Evolutionary conservation across 2,888 invertebrate genomes (phyloP).

Genomic region (Lycocerus yunnanus): DNA sequence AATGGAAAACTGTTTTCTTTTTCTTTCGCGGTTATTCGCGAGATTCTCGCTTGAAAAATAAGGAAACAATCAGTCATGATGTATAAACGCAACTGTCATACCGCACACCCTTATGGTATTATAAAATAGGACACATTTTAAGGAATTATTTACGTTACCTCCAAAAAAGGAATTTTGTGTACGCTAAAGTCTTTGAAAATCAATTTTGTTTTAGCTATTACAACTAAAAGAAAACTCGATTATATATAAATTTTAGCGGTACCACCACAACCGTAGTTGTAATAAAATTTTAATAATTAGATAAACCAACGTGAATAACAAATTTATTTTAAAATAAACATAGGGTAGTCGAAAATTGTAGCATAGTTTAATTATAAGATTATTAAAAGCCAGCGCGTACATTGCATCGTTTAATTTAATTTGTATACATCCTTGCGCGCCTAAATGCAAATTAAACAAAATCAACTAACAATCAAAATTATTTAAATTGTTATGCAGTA

Average conservation of each 20-base stretch:
- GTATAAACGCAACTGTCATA: conserved; percentile 18
- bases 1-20: conserved; percentile 10
- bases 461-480: background rate
- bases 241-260: background rate
- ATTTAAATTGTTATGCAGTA: background rate
- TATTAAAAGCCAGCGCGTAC: background rate
- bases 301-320: background rate
- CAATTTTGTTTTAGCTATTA: background rate
- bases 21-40: background rate
- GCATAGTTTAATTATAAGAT: background rate
- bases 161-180: background rate
- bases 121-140: background rate
- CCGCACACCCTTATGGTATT: conserved; percentile 15
- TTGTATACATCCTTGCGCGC: background rate
- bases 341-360: background rate
- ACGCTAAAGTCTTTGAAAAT: background rate
- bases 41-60: conserved; percentile 7
- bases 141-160: background rate
- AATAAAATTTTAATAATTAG: background rate
- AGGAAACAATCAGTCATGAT: conserved; percentile 19
- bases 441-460: background rate
- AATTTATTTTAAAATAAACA: background rate
- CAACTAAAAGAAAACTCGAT: background rate
- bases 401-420: background rate
- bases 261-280: background rate